Evolutionary conservation across 2,888 invertebrate species (phyloP).

Genomic region (Aphelenchoides bicaudatus): DNA sequence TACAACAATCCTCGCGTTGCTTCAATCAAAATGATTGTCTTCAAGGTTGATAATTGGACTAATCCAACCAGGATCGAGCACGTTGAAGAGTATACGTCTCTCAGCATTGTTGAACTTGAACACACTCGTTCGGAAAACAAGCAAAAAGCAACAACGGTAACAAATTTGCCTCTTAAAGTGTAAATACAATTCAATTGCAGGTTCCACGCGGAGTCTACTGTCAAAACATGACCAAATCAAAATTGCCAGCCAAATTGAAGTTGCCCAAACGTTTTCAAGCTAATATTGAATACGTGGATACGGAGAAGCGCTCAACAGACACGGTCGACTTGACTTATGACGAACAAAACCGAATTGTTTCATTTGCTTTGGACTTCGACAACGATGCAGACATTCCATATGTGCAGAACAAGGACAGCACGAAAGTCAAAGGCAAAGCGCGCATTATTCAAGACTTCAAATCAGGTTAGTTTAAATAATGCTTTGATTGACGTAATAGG

Average conservation of each 20-base stretch:
- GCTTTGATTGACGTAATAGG: not conserved
- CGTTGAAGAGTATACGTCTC: not conserved
- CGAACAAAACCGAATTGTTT: slow-evolving; percentile 12
- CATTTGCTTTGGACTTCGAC: slow-evolving; percentile 28
- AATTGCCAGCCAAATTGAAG: slow-evolving; percentile 18
- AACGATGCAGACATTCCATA: slow-evolving; percentile 13
- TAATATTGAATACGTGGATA: slow-evolving; percentile 23
- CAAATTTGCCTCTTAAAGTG: not conserved
- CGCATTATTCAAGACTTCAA: slow-evolving; percentile 28
- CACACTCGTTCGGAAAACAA: not conserved
- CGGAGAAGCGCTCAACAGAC: slow-evolving; percentile 17
- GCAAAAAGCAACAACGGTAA: not conserved
- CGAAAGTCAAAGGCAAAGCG: slow-evolving; percentile 15
- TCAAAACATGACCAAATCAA: slow-evolving; percentile 16
- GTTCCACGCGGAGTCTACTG: slow-evolving; percentile 30
- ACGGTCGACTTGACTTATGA: slow-evolving; percentile 30
- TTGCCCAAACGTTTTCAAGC: slow-evolving; percentile 28
- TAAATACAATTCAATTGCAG: not conserved
- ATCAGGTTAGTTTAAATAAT: slow-evolving; percentile 20
- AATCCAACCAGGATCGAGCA: not conserved
- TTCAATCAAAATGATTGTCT: not conserved
- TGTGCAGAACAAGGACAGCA: slow-evolving; percentile 12
- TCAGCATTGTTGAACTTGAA: slow-evolving; percentile 10
- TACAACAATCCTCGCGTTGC: too few species aligned
- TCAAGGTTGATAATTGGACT: not conserved